A percentile compares a stretch with the other conserved stretches of the same genome.
phyloP scores from a whole-genome alignment of 2,888 invertebrate genomes.

The Linyphia triangularis region DNA sequence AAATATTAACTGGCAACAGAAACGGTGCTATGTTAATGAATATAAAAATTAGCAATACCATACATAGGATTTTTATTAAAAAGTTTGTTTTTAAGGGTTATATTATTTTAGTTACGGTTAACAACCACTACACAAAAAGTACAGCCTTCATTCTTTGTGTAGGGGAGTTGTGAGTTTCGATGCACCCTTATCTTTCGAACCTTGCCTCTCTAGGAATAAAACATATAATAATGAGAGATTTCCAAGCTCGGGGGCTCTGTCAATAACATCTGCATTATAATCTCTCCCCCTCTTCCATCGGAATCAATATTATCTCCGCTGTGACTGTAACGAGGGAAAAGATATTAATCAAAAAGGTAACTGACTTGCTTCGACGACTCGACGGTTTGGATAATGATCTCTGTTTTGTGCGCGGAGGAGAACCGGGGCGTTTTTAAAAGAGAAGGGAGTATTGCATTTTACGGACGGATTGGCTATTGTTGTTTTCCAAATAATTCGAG shows the following conservation, averaged over 20 bases:
- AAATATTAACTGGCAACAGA: no score
- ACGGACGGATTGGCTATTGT: background rate
- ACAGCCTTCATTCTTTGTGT: no score
- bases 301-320: conserved; percentile 33
- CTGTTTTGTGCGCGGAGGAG: background rate
- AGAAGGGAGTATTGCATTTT: conserved; percentile 1
- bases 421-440: background rate
- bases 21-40: no score
- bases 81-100: no score
- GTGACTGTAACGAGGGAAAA: conserved; percentile 28
- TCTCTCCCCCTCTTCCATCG: conserved; percentile 1
- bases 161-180: no score
- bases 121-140: no score
- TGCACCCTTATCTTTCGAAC: background rate
- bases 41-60: no score
- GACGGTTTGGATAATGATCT: conserved; percentile 23
- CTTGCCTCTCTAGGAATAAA: conserved; percentile 31
- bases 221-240: conserved; percentile 48
- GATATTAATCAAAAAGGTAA: conserved; percentile 54
- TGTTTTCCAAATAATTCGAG: background rate
- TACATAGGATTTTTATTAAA: no score
- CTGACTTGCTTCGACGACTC: conserved; percentile 15
- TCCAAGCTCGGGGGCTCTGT: conserved; percentile 48
- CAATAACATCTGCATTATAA: conserved; percentile 68
- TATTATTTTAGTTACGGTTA: no score